These are phyloP conservation scores for Zosterops japonicus DNA, from an alignment of 2,113 vertebrate species.

Conservation along the genomic window DNA sequence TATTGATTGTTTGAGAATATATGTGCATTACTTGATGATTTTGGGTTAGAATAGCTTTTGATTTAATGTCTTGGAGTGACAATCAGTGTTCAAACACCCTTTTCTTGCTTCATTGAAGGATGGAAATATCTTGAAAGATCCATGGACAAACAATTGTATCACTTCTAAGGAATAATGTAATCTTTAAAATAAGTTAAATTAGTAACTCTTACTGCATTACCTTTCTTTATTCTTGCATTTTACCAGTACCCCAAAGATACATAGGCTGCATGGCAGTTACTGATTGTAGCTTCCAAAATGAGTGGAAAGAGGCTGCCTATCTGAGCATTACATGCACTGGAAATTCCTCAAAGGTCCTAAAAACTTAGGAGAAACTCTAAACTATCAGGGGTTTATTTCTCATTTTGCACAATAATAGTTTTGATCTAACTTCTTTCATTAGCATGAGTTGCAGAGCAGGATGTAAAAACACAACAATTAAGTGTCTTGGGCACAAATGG, in stretches of 20 bases:
- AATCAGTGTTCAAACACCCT: neutral
- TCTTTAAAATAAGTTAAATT: neutral
- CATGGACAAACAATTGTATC: neutral
- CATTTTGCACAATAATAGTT: neutral
- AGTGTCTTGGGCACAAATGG: accelerated
- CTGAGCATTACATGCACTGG: neutral
- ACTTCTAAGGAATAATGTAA: neutral
- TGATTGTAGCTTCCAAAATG: neutral
- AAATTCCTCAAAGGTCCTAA: neutral
- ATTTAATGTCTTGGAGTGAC: neutral
- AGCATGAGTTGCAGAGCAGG: neutral
- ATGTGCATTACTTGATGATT: neutral
- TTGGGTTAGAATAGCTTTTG: neutral
- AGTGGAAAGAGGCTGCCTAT: neutral
- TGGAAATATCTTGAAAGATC: neutral
- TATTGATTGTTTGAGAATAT: neutral
- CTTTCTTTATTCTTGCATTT: neutral
- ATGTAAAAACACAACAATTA: neutral
- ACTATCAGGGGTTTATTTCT: neutral
- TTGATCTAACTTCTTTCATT: neutral
- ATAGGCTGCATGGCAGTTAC: neutral
- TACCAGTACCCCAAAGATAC: neutral
- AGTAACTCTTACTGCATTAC: neutral
- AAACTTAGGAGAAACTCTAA: neutral
- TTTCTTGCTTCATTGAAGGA: neutral